phyloP scores from a whole-genome alignment of 2,888 invertebrate genomes.

The Schizaphis graminum region DNA sequence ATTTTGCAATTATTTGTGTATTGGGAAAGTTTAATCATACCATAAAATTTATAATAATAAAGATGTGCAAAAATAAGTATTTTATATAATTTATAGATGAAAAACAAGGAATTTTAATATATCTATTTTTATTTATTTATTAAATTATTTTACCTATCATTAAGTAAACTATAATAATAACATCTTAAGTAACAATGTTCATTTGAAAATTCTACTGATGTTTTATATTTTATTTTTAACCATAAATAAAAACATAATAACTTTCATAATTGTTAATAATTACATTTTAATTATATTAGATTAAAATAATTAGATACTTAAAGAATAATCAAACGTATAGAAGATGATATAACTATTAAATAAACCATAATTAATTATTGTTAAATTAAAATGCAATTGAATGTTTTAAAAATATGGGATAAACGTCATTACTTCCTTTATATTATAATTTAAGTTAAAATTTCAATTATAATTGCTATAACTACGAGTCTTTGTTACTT shows the following conservation, averaged over 20 bases:
- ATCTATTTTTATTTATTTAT: background rate
- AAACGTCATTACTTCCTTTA: background rate
- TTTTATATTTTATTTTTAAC: background rate
- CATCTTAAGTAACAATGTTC: background rate
- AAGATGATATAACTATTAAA: background rate
- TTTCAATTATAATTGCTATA: constrained; percentile 16
- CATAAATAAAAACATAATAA: background rate
- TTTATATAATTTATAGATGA: background rate
- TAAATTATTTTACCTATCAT: background rate
- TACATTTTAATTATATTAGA: background rate
- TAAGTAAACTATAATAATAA: background rate
- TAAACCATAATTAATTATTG: background rate
- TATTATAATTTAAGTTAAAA: background rate
- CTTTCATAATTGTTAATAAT: background rate
- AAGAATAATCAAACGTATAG: background rate
- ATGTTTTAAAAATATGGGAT: background rate
- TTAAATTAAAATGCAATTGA: background rate
- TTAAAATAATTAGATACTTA: background rate
- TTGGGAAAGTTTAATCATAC: background rate
- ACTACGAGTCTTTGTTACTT: constrained; percentile 4
- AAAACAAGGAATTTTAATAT: background rate
- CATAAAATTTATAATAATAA: background rate
- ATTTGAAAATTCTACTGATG: background rate
- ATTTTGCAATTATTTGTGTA: background rate
- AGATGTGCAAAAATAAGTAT: background rate